Evolutionary conservation across 2,113 vertebrate genomes (phyloP).

Genomic region (Burhinus oedicnemus): DNA sequence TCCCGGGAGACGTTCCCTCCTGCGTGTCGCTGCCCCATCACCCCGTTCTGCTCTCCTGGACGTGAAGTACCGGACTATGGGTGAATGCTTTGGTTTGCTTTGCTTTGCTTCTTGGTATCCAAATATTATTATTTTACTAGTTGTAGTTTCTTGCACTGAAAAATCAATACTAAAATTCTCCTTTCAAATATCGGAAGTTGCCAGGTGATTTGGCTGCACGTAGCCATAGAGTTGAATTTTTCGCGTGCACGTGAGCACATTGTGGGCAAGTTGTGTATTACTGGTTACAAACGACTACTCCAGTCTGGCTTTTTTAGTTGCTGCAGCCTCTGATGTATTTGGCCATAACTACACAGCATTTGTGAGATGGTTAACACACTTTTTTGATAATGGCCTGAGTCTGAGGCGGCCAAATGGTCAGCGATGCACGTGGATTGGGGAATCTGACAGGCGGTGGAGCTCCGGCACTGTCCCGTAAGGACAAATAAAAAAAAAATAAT

Average conservation of each 20-base stretch:
- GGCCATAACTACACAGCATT: not conserved
- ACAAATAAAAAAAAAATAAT: not conserved
- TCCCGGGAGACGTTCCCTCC: not conserved
- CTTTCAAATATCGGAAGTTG: not conserved
- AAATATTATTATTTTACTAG: not conserved
- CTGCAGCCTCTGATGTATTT: not conserved
- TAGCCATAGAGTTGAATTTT: not conserved
- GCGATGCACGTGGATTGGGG: not conserved
- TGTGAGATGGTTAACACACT: not conserved
- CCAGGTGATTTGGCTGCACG: not conserved
- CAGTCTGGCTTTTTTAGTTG: not conserved
- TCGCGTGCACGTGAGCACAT: rapidly evolving
- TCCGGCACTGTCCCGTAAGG: not conserved
- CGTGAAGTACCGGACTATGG: not conserved
- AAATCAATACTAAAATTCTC: not conserved
- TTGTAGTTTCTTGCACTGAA: not conserved
- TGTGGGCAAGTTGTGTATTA: not conserved
- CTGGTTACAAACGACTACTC: not conserved
- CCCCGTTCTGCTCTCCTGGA: not conserved
- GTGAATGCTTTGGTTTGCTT: not conserved
- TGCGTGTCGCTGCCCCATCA: not conserved
- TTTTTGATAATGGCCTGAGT: rapidly evolving
- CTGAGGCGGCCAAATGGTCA: not conserved
- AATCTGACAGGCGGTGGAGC: not conserved
- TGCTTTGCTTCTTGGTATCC: not conserved